Conservation (phyloP, 2,113 vertebrate genomes). For the Cebus imitator region DNA sequence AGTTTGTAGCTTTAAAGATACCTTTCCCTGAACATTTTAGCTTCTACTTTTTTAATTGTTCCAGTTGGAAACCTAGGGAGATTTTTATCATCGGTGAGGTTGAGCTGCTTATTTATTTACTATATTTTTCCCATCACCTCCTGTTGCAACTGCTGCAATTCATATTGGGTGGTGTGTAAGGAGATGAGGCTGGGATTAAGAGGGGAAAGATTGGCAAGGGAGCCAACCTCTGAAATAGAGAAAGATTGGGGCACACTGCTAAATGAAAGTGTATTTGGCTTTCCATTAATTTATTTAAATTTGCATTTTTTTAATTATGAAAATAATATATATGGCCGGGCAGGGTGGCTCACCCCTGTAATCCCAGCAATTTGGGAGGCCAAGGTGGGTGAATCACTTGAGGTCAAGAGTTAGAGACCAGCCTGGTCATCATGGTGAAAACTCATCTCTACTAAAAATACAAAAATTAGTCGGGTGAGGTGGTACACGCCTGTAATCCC, state of each 20-base stretch:
- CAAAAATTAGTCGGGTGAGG: too few species aligned
- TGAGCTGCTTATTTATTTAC: not conserved
- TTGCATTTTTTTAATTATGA: not conserved
- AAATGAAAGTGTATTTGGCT: not conserved
- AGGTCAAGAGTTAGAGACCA: too few species aligned
- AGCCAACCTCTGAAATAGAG: not conserved
- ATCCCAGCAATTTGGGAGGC: too few species aligned
- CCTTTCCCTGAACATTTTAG: not conserved
- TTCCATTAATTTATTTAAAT: constrained; percentile 16
- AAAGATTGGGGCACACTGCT: not conserved
- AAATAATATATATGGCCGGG: not conserved
- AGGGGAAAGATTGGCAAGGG: not conserved
- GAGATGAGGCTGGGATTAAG: not conserved
- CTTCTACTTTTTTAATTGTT: not conserved
- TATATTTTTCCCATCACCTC: not conserved
- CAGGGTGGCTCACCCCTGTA: too few species aligned
- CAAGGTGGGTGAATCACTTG: too few species aligned
- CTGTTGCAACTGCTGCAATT: not conserved
- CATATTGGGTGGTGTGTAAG: not conserved
- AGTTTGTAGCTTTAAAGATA: not conserved
- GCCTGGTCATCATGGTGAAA: too few species aligned
- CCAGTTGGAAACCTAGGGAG: not conserved
- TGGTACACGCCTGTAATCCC: too few species aligned
- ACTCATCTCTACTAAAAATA: too few species aligned
- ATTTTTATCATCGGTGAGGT: not conserved